Evolutionary conservation across 2,888 invertebrate genomes (phyloP), one percentile per base, ranked within the genome.

Genomic region (Nineta flava): DNA sequence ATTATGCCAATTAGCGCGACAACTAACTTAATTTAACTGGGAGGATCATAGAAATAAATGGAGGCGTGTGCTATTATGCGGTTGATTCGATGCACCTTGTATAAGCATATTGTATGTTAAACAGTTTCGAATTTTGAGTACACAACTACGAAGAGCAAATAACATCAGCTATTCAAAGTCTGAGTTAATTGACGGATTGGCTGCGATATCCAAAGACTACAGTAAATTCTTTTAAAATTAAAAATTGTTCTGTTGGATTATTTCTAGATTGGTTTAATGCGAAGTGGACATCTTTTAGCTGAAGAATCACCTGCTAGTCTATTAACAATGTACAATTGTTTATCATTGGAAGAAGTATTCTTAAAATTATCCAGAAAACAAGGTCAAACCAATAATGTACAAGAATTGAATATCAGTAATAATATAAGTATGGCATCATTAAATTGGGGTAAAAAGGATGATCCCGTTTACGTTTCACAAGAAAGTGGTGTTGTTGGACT

Each of bases 291-390:
- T 49, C 73, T 95, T 46, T 68, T 95, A 58, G 94, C 94, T 1
- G 94, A 95, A 70, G 87, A 92, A 65, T 85, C 84, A 12, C 94
- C 94, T 0, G 82, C 84, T 55, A 80, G 81, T 12, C 74, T 94
- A 42, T 74, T 95, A 46, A 76, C 83, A 46, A 83, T 86, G 75
- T 90, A 90, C 71, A 80, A 78, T 61, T 88, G 88, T 63, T 76
- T 80, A 53, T 83, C 85, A 12, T 71, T 95, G 6, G 95, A 95
- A 66, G 92, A 92, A 58, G 93, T 94, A 2, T 95, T 95, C 70
- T 74, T 95, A 50, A 90, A 91, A 67, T 71, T 95, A 15, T 87
- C 87, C 26, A 75, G 88, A 59, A 82, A 83, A 60, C 87, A 90
- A 66, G 81, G 79, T 55, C 78, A 79, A 69, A 70, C 75, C 38